phyloP scores from a whole-genome alignment of 2,797 vertebrate genomes.

The Acipenser oxyrinchus region DNA sequence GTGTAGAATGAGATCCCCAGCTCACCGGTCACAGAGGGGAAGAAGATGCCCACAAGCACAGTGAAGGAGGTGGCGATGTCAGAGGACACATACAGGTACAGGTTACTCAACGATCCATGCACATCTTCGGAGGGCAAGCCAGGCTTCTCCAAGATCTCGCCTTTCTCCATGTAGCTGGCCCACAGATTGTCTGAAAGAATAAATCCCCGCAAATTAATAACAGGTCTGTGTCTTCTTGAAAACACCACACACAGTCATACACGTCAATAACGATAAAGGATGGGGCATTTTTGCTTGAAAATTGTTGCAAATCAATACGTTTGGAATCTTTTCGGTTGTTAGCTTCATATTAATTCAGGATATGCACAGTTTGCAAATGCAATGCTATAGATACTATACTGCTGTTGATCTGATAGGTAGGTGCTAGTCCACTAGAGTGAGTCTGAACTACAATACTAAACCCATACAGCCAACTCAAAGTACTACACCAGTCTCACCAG shows the following conservation, averaged over 20 bases:
- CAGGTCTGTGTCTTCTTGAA: not conserved
- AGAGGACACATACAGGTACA: constrained; percentile 81
- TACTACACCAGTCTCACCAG: too few relatives aligned
- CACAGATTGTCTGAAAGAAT: constrained; percentile 77
- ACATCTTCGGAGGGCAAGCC: constrained; percentile 64
- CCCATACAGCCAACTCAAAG: too few relatives aligned
- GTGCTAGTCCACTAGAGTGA: too few relatives aligned
- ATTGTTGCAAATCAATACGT: too few relatives aligned
- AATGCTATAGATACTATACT: too few relatives aligned
- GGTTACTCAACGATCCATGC: constrained; percentile 63
- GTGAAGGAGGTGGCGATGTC: constrained; percentile 93
- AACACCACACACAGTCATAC: not conserved
- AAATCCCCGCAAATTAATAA: not conserved
- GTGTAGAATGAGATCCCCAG: too few relatives aligned
- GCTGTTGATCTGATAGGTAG: too few relatives aligned
- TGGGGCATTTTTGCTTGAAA: not conserved
- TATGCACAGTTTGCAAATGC: too few relatives aligned
- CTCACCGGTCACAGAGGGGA: constrained; percentile 92
- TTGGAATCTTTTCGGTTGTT: too few relatives aligned
- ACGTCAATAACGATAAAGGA: not conserved
- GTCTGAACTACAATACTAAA: too few relatives aligned
- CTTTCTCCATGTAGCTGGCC: constrained; percentile 83
- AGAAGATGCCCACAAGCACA: constrained; percentile 93
- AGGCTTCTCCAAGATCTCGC: constrained; percentile 76
- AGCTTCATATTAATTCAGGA: too few relatives aligned